A percentile compares a stretch with the other conserved stretches of the same genome.
phyloP scores from a whole-genome alignment of 2,797 vertebrate genomes.

The Borostomias antarcticus region DNA sequence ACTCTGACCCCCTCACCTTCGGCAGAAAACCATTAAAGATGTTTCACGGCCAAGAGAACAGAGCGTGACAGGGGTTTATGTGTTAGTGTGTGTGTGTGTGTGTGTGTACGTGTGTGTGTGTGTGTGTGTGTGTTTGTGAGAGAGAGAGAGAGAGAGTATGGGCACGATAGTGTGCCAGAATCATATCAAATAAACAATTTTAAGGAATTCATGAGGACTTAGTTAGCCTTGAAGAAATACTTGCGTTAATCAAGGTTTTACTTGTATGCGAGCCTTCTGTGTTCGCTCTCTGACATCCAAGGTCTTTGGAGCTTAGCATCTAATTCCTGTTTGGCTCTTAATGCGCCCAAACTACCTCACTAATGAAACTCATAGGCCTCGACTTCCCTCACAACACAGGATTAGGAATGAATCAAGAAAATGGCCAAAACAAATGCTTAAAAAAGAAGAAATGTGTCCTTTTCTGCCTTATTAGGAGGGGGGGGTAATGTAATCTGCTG shows the following conservation, averaged over 20 bases:
- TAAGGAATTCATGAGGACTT: conserved; percentile 41
- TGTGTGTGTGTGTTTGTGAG: not conserved
- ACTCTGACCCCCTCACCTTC: conserved; percentile 37
- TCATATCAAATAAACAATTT: conserved; percentile 39
- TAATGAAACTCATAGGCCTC: conserved; percentile 35
- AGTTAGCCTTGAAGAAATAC: conserved; percentile 40
- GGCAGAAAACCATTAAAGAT: conserved; percentile 14
- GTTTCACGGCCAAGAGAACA: conserved; percentile 10
- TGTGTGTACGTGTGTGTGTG: not conserved
- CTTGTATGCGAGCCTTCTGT: conserved; percentile 33
- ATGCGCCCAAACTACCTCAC: conserved; percentile 37
- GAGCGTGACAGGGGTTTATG: conserved; percentile 11
- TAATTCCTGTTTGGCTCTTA: conserved; percentile 45
- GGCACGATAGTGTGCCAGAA: conserved; percentile 13
- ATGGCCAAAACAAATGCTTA: conserved; percentile 13
- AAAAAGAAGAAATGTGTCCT: conserved; percentile 14
- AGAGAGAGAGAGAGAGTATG: not conserved
- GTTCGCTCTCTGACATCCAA: conserved; percentile 41
- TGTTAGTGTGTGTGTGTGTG: conserved; percentile 1
- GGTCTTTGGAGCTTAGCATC: conserved; percentile 45
- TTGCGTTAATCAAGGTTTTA: conserved; percentile 51
- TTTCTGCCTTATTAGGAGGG: conserved; percentile 14
- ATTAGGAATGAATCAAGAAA: conserved; percentile 38
- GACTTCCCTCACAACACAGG: conserved; percentile 33
- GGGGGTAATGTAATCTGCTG: not conserved